A percentile compares a stretch with the other conserved stretches of the same genome.
phyloP scores from a whole-genome alignment of 2,113 vertebrate species.

The Boleophthalmus pectinirostris region DNA sequence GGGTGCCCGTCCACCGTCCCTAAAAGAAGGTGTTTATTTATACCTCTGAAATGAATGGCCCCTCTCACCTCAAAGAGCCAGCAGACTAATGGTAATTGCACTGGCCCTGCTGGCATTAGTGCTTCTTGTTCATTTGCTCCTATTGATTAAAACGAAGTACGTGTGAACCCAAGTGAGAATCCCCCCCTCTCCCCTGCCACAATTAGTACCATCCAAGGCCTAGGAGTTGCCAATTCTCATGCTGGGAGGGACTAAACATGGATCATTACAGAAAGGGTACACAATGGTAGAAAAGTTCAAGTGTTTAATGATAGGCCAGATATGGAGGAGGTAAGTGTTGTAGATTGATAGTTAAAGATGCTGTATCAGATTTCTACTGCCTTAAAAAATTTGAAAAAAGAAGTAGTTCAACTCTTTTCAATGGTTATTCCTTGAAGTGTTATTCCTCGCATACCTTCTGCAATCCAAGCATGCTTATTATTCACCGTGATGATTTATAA shows the following conservation, averaged over 20 bases:
- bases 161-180: slow-evolving; percentile 65
- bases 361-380: too few species aligned
- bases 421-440: neutral
- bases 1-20: neutral
- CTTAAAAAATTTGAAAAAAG: too few species aligned
- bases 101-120: slow-evolving; percentile 57
- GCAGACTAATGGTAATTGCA: slow-evolving; percentile 69
- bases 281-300: slow-evolving; percentile 25
- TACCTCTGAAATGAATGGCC: slow-evolving; percentile 56
- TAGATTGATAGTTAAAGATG: slow-evolving; percentile 21
- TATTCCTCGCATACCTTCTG: neutral
- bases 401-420: too few species aligned
- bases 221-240: slow-evolving; percentile 57
- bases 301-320: slow-evolving; percentile 43
- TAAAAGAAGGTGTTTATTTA: slow-evolving; percentile 46
- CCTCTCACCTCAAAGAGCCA: slow-evolving; percentile 48
- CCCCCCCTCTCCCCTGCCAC: slow-evolving; percentile 62
- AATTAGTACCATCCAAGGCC: slow-evolving; percentile 65
- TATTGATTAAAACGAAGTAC: slow-evolving; percentile 72
- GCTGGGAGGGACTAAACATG: slow-evolving; percentile 68
- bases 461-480: too few species aligned
- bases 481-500: too few species aligned
- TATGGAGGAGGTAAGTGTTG: slow-evolving; percentile 12
- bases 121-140: slow-evolving; percentile 69
- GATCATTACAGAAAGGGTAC: slow-evolving; percentile 55